Conservation (phyloP, 2,797 vertebrate species). For the Myotis daubentonii region DNA sequence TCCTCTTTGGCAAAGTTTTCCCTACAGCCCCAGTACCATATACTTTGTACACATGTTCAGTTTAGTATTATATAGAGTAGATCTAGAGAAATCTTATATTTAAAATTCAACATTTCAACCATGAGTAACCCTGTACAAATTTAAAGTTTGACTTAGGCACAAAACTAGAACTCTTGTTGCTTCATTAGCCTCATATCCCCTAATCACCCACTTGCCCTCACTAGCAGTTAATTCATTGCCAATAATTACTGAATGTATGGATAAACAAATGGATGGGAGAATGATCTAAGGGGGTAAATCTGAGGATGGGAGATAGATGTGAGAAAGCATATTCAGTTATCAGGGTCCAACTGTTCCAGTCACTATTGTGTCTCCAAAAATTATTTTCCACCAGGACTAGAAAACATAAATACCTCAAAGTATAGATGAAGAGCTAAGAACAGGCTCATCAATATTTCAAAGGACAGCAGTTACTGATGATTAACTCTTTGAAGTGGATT, state of each 20-base stretch:
- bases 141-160: not conserved
- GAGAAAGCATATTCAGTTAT: not conserved
- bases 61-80: not conserved
- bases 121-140: not conserved
- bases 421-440: not conserved
- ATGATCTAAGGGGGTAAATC: not conserved
- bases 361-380: not conserved
- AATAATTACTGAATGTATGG: not conserved
- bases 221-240: not conserved
- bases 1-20: not conserved
- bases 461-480: not conserved
- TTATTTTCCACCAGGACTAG: not conserved
- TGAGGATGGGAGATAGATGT: not conserved
- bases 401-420: conserved; percentile 10
- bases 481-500: not conserved
- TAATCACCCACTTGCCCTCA: not conserved
- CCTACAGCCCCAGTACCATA: not conserved
- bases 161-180: not conserved
- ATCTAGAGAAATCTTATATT: not conserved
- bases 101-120: conserved; percentile 49
- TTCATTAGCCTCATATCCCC: not conserved
- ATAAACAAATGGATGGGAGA: not conserved
- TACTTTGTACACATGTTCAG: not conserved
- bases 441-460: conserved; percentile 4
- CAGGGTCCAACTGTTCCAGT: not conserved